Base-by-base conservation (phyloP, 2,113 vertebrate genomes). In the Indicator indicator region DNA sequence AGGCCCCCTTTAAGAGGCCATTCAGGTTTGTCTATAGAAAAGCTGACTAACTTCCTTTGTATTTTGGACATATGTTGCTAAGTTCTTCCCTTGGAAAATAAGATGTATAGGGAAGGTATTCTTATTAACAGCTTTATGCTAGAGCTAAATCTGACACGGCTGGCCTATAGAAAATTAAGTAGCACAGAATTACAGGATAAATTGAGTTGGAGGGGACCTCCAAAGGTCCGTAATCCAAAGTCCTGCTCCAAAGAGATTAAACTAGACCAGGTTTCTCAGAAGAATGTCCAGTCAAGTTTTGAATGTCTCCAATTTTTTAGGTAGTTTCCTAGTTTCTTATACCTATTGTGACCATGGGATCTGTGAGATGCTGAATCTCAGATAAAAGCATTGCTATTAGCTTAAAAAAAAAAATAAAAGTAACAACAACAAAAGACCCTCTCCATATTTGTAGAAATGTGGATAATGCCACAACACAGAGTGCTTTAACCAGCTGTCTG, bases 331-430 rank as follows among this genome's bases (percentile, higher is more conserved):
- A 54, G 15, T 13, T 20, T 44, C 28, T 81, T 81, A 64, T 56
- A n/a, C 6, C 18, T 48, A 0, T 38, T 1, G 0, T 54, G 14
- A 16, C 16, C 16, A 11, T 11, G 20, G 38, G 15, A 30, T 58
- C 36, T 69, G 4, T 74, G 24, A 70, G 26, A 33, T 79, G 12
- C 14, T 38, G 32, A 17, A 75, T 70, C 27, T 65, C 63, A 72
- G 62, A 79, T 9, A 38, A 63, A 48, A 76, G 4, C 7, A 50
- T 5, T 67, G 6, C 3, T 6, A 46, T 58, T 63, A 70, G 13
- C 11, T 71, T 24, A 52, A 52, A 52, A 52, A 23, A 52, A 52
- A 20, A 50, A 50, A 50, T 50, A 50, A 21, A 50, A 50, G 20
- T 11, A 52, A 52, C 84, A 62, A 40, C 12, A 44, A 17, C 38